Evolutionary conservation across 2,113 vertebrate genomes (phyloP).

Genomic region (Entelurus aequoreus): DNA sequence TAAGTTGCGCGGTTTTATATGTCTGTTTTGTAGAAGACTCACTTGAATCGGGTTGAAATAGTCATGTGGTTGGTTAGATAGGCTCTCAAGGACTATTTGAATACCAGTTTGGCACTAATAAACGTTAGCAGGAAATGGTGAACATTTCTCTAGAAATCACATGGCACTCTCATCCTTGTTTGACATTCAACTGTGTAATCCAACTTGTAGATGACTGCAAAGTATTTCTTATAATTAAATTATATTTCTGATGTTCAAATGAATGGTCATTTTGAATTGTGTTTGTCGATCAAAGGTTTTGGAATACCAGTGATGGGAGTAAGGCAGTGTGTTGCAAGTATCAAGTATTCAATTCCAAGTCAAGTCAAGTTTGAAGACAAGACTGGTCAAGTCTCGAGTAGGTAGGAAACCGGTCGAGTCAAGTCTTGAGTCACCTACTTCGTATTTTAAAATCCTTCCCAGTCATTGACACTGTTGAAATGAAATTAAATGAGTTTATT

Average conservation of each 20-base stretch:
- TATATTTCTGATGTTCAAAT: background rate
- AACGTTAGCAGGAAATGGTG: conserved; percentile 17
- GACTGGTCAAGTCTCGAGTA: no score
- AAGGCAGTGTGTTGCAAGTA: no score
- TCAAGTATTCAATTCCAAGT: background rate
- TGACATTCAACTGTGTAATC: background rate
- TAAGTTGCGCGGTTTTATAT: conserved; percentile 7
- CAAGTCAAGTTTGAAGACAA: no score
- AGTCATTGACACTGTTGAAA: no score
- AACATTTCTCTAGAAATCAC: conserved; percentile 6
- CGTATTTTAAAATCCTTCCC: no score
- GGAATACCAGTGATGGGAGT: background rate
- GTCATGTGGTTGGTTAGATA: no score
- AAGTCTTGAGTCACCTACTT: no score
- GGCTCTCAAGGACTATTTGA: background rate
- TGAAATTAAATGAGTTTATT: no score
- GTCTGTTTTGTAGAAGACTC: background rate
- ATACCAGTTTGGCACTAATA: conserved; percentile 25
- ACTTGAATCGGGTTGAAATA: no score
- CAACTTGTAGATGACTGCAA: background rate
- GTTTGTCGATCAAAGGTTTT: background rate
- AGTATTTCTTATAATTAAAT: conserved; percentile 1
- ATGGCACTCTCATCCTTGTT: background rate
- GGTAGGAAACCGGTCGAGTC: no score
- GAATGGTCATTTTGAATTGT: background rate